A percentile compares a stretch with the other conserved stretches of the same genome.
Conservation (phyloP, 2,797 vertebrate species). For the Hoplostethus mediterraneus region DNA sequence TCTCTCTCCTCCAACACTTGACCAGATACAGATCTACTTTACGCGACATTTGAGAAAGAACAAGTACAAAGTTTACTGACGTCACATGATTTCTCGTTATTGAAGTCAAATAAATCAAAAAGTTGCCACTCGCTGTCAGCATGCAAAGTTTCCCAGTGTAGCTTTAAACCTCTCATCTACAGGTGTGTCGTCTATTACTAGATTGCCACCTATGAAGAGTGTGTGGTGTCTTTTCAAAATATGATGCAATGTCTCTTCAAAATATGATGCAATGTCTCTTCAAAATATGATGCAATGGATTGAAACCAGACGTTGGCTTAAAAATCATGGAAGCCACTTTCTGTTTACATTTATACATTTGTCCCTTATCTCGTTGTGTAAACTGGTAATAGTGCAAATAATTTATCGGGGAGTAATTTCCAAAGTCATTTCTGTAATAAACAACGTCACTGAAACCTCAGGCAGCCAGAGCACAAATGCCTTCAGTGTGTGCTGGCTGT, state of each 20-base stretch:
- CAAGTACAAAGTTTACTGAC: too few relatives aligned
- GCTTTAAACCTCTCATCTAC: constrained; percentile 8
- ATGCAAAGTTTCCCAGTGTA: not conserved
- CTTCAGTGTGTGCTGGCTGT: not conserved
- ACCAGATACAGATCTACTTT: too few relatives aligned
- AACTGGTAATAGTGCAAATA: not conserved
- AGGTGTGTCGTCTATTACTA: not conserved
- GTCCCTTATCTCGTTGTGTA: constrained; percentile 6
- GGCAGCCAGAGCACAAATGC: not conserved
- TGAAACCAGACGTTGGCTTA: not conserved
- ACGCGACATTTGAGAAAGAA: too few relatives aligned
- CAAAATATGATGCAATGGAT: constrained; percentile 8
- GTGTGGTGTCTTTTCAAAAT: too few relatives aligned
- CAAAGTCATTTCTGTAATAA: constrained; percentile 15
- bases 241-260: constrained; percentile 7
- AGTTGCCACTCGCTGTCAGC: too few relatives aligned
- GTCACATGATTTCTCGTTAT: too few relatives aligned
- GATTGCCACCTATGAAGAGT: too few relatives aligned
- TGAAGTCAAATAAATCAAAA: too few relatives aligned
- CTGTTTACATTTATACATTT: constrained; percentile 27
- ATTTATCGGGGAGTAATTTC: constrained; percentile 7
- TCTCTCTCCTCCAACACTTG: too few relatives aligned
- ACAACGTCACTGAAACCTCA: constrained; percentile 6
- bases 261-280: constrained; percentile 6
- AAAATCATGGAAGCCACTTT: constrained; percentile 4